Conservation (phyloP, 2,888 invertebrate genomes). For the Nasonovia ribisnigri region DNA sequence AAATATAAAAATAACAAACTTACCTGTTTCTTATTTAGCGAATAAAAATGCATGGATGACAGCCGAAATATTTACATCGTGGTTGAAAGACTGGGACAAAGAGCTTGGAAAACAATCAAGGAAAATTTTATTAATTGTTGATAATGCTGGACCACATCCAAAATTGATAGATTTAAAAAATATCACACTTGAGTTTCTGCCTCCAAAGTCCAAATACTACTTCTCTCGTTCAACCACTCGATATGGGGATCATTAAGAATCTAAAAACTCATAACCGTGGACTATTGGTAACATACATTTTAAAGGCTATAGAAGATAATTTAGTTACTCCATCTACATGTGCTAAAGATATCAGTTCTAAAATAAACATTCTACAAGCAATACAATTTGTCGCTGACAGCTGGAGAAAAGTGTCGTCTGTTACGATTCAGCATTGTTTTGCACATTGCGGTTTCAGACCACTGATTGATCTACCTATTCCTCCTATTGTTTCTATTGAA, state of each 20-base stretch:
- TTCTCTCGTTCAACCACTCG: conserved; percentile 30
- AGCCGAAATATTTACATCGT: conserved; percentile 4
- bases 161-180: conserved; percentile 19
- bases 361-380: conserved; percentile 39
- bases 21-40: background rate
- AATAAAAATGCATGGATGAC: conserved; percentile 8
- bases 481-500: background rate
- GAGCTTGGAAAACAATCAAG: conserved; percentile 26
- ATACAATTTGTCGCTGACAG: conserved; percentile 8
- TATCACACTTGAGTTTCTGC: background rate
- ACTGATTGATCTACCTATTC: background rate
- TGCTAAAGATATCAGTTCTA: conserved; percentile 29
- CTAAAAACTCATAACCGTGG: background rate
- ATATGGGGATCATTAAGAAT: background rate
- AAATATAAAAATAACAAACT: too few species aligned
- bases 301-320: conserved; percentile 36
- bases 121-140: conserved; percentile 31
- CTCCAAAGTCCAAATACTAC: conserved; percentile 25
- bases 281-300: conserved; percentile 30
- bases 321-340: conserved; percentile 35
- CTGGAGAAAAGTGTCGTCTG: too few species aligned
- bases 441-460: conserved; percentile 31
- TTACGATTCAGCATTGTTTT: too few species aligned
- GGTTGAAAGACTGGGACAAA: conserved; percentile 39
- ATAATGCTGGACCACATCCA: conserved; percentile 9